Evolutionary conservation across 1,140 invertebrate genomes (phyloP), one percentile per base, ranked within the genome.

Genomic region (Idris sp.): DNA sequence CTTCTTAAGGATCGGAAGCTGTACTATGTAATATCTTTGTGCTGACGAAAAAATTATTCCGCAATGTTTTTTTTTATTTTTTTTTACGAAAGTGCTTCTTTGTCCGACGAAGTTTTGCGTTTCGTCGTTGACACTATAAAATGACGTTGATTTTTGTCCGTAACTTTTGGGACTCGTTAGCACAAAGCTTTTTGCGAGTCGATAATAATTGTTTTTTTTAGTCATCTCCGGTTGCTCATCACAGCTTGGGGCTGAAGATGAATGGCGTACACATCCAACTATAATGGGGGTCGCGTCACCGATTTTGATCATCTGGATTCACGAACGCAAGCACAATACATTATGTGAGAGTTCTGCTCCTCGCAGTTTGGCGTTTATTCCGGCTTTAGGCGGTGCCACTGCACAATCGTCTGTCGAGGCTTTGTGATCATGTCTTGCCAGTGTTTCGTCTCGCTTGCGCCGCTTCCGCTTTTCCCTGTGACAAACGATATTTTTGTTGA

Each of bases 341-440:
- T 30, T 64, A 59, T 30, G 56, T 22, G 51, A 31, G 40, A 5
- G 33, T 9, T 41, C 26, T 46, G 49, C 54, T 56, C 49, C 14
- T 54, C 30, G n/a, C n/a, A 14, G 15, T 14, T 40, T 41, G 30
- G 33, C 19, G 18, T 75, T 91, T 94, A 95, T 79, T 95, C 93
- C 1, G 94, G 93, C 84, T 95, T 95, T 75, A 95, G 89, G 77
- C 94, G 92, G 84, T 98, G 96, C 95, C 95, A 97, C 78, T 96
- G 94, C 4, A 96, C 94, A 61, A 97, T 95, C 51, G 94, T 96
- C 87, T 97, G 95, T 61, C 96, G 89, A 1, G 96, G 96, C 82
- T 97, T 98, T 25, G 95, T 96, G 59, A 98, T 96, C 96, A 98
- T 98, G 81, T 98, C 96, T 79, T 96, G 94, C 95, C 95, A 97